A percentile compares a stretch with the other conserved stretches of the same genome.
Conservation (phyloP, 2,797 vertebrate genomes). For the Tokudaia muenninki region DNA sequence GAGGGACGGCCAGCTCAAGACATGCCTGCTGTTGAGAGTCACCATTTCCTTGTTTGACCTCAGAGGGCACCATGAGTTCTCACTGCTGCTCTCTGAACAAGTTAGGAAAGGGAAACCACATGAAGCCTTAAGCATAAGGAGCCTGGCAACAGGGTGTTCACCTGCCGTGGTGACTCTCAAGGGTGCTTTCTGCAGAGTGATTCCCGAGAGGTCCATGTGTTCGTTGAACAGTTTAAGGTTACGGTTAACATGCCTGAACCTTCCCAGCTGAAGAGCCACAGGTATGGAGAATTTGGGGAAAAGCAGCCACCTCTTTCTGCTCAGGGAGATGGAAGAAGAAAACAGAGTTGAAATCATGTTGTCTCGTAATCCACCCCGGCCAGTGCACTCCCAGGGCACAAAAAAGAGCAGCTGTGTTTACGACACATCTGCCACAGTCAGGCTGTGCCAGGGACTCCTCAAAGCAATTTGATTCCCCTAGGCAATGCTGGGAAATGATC, state of each 20-base stretch:
- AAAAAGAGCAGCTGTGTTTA: too few relatives aligned
- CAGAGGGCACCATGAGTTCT: background rate
- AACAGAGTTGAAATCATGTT: background rate
- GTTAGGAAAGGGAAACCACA: background rate
- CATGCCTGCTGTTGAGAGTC: background rate
- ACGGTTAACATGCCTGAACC: background rate
- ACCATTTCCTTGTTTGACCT: background rate
- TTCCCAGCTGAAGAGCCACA: background rate
- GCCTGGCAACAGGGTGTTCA: accelerated
- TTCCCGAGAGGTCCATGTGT: background rate
- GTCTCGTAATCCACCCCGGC: too few relatives aligned
- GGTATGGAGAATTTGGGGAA: constrained; percentile 41
- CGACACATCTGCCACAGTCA: background rate
- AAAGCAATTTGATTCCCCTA: background rate
- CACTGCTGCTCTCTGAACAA: background rate
- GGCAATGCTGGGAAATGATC: background rate
- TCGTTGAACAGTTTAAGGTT: background rate
- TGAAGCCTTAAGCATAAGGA: accelerated
- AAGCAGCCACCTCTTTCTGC: constrained; percentile 5
- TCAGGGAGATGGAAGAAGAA: background rate
- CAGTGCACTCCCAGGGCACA: background rate
- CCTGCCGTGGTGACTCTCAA: background rate
- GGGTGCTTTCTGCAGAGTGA: background rate
- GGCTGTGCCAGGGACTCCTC: background rate
- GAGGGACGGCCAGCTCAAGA: background rate